Conservation (phyloP, 1,140 invertebrate species). For the Hyphantria cunea region DNA sequence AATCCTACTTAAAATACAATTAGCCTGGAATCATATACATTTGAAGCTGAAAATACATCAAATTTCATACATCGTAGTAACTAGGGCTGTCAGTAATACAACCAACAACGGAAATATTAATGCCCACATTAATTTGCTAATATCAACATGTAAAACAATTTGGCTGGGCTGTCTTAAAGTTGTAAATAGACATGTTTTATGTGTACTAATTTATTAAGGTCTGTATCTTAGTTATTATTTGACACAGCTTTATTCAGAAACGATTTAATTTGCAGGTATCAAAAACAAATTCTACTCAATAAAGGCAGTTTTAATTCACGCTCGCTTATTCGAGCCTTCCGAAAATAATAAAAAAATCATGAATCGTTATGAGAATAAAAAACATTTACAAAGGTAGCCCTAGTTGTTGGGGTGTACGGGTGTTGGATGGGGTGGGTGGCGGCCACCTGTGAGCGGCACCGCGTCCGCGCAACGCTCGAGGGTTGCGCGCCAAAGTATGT, state of each 20-base stretch:
- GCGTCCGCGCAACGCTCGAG: slow-evolving; percentile 38
- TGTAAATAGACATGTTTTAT: too few relatives aligned
- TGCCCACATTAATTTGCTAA: too few relatives aligned
- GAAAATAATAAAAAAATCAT: slow-evolving; percentile 29
- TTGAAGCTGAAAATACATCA: slow-evolving; percentile 16
- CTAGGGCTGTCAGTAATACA: too few relatives aligned
- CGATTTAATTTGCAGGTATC: not conserved
- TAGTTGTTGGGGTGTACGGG: slow-evolving; percentile 38
- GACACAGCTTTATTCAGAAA: too few relatives aligned
- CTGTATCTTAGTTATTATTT: too few relatives aligned
- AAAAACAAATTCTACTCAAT: slow-evolving; percentile 7
- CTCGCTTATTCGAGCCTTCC: slow-evolving; percentile 10
- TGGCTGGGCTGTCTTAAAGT: too few relatives aligned
- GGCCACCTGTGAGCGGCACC: slow-evolving; percentile 60
- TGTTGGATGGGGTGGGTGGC: slow-evolving; percentile 26
- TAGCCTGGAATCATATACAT: not conserved
- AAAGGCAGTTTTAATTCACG: slow-evolving; percentile 17
- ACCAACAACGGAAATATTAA: too few relatives aligned
- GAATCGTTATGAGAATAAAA: slow-evolving; percentile 30
- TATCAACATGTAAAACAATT: too few relatives aligned
- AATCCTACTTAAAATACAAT: not conserved
- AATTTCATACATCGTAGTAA: not conserved
- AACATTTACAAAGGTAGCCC: slow-evolving; percentile 27
- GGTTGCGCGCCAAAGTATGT: slow-evolving; percentile 76
- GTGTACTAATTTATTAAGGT: too few relatives aligned